Conservation (phyloP, 2,113 vertebrate genomes). For the Ornithorhynchus anatinus region DNA sequence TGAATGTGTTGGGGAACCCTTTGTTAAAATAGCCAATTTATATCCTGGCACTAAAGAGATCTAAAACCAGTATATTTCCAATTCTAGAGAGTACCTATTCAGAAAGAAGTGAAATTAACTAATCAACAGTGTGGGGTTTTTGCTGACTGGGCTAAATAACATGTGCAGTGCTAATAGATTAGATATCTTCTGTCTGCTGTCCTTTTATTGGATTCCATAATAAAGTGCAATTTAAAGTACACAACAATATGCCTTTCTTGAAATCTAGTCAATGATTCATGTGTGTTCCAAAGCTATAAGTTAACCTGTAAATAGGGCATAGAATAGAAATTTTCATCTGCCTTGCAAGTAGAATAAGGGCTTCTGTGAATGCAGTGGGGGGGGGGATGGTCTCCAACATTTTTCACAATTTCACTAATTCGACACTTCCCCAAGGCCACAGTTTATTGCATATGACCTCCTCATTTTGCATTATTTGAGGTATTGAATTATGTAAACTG, state of each 20-base stretch:
- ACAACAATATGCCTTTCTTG: constrained; percentile 2
- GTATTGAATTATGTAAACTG: no score
- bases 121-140: constrained; percentile 32
- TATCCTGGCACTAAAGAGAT: constrained; percentile 18
- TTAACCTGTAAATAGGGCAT: no score
- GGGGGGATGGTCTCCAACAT: no score
- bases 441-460: no score
- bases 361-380: no score
- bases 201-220: constrained; percentile 14
- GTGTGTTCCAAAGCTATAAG: not conserved
- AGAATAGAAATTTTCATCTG: no score
- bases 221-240: constrained; percentile 42
- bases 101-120: constrained; percentile 39
- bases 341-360: no score
- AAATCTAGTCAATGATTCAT: not conserved
- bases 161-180: constrained; percentile 11
- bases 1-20: constrained; percentile 33
- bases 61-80: not conserved
- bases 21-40: constrained; percentile 49
- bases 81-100: constrained; percentile 21
- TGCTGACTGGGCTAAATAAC: constrained; percentile 43
- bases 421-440: no score
- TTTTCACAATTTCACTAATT: no score
- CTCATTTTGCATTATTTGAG: no score
- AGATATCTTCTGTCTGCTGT: not conserved